These are phyloP conservation scores for Phragmatobia fuliginosa DNA, from an alignment of 2,888 invertebrate genomes.

Conservation along the genomic window DNA sequence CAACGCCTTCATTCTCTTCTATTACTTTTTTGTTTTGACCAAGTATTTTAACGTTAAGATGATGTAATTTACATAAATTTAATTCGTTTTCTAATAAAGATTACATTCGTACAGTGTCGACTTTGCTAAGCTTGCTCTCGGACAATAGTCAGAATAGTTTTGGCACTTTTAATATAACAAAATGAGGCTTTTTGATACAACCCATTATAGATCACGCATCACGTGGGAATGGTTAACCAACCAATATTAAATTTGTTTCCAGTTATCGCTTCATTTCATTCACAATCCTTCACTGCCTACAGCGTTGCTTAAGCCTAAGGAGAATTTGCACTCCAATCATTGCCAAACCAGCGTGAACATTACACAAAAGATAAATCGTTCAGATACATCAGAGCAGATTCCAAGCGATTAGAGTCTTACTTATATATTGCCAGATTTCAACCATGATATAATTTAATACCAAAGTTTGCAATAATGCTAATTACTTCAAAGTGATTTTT, in stretches of 20 bases:
- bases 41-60: too few relatives aligned
- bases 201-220: too few relatives aligned
- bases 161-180: background rate
- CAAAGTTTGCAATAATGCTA: conserved; percentile 19
- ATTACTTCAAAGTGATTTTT: conserved; percentile 11
- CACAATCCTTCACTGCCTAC: conserved; percentile 4
- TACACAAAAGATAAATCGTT: conserved; percentile 37
- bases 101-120: too few relatives aligned
- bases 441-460: conserved; percentile 17
- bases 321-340: conserved; percentile 25
- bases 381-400: conserved; percentile 36
- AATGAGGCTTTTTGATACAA: background rate
- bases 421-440: conserved; percentile 29
- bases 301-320: conserved; percentile 15
- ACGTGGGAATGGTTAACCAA: background rate
- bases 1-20: too few relatives aligned
- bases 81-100: too few relatives aligned
- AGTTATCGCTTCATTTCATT: conserved; percentile 4
- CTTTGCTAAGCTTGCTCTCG: too few relatives aligned
- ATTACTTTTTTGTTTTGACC: too few relatives aligned
- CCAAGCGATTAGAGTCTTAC: conserved; percentile 28
- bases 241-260: conserved; percentile 8
- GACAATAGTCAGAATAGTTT: background rate
- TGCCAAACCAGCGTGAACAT: conserved; percentile 25
- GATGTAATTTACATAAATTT: too few relatives aligned